Percentiles rank a stretch among this genome's conserved stretches.
Evolutionary conservation across 1,140 invertebrate species (phyloP).

Genomic region (Bathynomus jamesi): DNA sequence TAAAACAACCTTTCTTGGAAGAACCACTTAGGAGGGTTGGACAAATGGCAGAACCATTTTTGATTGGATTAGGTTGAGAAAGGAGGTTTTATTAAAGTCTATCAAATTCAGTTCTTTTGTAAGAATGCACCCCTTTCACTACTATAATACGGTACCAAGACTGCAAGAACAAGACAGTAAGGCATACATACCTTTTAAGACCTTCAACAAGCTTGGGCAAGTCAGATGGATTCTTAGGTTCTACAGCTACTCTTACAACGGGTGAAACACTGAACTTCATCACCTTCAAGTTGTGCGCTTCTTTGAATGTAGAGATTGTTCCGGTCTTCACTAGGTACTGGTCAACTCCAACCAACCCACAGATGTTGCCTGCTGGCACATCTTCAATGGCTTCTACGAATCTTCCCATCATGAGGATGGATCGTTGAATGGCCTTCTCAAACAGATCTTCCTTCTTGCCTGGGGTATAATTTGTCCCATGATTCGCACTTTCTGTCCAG

Average conservation of each 20-base stretch:
- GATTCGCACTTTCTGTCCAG: slow-evolving; percentile 92
- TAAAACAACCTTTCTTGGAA: too few species aligned
- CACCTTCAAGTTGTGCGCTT: slow-evolving; percentile 97
- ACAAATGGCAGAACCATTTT: too few species aligned
- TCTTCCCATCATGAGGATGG: slow-evolving; percentile 99
- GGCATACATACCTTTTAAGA: slow-evolving; percentile 44
- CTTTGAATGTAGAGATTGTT: slow-evolving; percentile 97
- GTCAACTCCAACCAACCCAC: slow-evolving; percentile 98
- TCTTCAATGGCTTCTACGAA: slow-evolving; percentile 99
- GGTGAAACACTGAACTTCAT: slow-evolving; percentile 99
- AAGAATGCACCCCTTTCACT: too few species aligned
- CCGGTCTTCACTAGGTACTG: slow-evolving; percentile 99
- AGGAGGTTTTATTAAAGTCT: too few species aligned
- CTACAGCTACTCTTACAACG: slow-evolving; percentile 97
- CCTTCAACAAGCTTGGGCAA: slow-evolving; percentile 97
- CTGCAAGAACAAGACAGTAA: too few species aligned
- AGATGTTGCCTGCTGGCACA: slow-evolving; percentile 98
- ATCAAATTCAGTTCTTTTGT: too few species aligned
- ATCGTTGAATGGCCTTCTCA: slow-evolving; percentile 98
- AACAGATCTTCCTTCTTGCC: slow-evolving; percentile 99
- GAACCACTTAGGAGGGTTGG: too few species aligned
- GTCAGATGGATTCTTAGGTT: slow-evolving; percentile 98
- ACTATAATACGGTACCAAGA: too few species aligned
- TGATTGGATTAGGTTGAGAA: too few species aligned
- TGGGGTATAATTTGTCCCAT: slow-evolving; percentile 95